These are phyloP conservation scores for Zeuzera pyrina DNA, from an alignment of 2,888 invertebrate genomes.

Conservation along the genomic window DNA sequence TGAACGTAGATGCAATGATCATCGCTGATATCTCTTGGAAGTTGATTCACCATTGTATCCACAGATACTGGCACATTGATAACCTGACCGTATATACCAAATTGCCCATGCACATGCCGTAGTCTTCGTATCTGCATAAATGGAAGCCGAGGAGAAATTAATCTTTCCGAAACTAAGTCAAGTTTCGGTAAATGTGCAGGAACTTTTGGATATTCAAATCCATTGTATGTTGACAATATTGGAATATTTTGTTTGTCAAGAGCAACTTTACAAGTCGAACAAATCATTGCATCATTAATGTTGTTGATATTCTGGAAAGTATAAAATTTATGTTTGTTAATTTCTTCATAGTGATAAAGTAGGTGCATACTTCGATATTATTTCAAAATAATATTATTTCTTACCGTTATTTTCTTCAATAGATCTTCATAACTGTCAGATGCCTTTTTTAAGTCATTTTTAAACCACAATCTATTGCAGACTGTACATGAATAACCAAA, in stretches of 20 bases:
- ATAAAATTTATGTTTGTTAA: conserved; percentile 2
- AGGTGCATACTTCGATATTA: too few species aligned
- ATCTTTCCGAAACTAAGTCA: conserved; percentile 17
- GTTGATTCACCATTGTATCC: conserved; percentile 22
- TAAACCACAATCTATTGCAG: conserved; percentile 21
- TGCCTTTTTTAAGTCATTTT: conserved; percentile 12
- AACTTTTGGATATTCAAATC: conserved; percentile 21
- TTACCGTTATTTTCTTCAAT: not conserved
- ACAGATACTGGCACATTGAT: conserved; percentile 26
- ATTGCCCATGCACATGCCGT: conserved; percentile 20
- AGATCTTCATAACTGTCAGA: not conserved
- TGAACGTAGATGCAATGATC: conserved; percentile 11
- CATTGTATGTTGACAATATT: conserved; percentile 18
- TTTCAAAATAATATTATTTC: too few species aligned
- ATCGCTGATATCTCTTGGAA: conserved; percentile 22
- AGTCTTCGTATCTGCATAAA: conserved; percentile 27
- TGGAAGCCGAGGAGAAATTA: conserved; percentile 24
- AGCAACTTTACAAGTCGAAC: conserved; percentile 5
- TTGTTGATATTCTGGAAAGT: too few species aligned
- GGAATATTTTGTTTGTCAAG: conserved; percentile 15
- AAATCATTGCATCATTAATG: conserved; percentile 6
- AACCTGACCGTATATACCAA: conserved; percentile 23
- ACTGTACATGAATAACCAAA: conserved; percentile 20
- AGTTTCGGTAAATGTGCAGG: conserved; percentile 21
- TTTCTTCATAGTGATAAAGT: too few species aligned